A percentile compares a stretch with the other conserved stretches of the same genome.
These are phyloP conservation scores for Steromphala cineraria DNA, from an alignment of 2,888 invertebrate genomes.

Conservation along the genomic window DNA sequence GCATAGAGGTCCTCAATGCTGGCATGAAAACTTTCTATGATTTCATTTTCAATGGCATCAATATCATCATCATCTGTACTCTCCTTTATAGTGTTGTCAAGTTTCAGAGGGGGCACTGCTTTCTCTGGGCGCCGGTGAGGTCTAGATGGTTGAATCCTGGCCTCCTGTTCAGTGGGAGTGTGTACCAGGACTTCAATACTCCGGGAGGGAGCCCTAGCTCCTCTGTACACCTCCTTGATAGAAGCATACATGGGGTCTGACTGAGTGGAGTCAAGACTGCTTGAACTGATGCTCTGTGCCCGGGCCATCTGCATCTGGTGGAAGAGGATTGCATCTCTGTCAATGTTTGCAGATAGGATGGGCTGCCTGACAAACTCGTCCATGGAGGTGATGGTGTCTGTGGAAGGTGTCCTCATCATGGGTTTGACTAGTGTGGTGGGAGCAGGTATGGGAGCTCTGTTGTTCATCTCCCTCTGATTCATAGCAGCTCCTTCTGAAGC, in stretches of 20 bases:
- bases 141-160: not conserved
- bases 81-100: not conserved
- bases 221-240: slow-evolving; percentile 43
- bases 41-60: slow-evolving; percentile 25
- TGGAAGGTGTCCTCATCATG: slow-evolving; percentile 26
- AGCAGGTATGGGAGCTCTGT: not conserved
- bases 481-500: not conserved
- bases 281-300: slow-evolving; percentile 55
- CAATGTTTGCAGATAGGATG: slow-evolving; percentile 53
- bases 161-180: slow-evolving; percentile 2
- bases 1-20: slow-evolving; percentile 37
- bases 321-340: slow-evolving; percentile 68
- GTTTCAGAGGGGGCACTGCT: not conserved
- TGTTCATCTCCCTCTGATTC: not conserved
- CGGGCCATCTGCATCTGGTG: slow-evolving; percentile 66
- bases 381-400: slow-evolving; percentile 44
- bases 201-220: slow-evolving; percentile 55
- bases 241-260: slow-evolving; percentile 61
- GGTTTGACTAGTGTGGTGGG: not conserved
- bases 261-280: slow-evolving; percentile 64
- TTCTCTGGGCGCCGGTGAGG: not conserved
- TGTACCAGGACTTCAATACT: slow-evolving; percentile 69
- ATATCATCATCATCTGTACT: slow-evolving; percentile 15
- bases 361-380: slow-evolving; percentile 44
- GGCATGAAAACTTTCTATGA: slow-evolving; percentile 27